Evolutionary conservation across 53 echinoderm and acorn worm genomes (phyloP).

Genomic region (Paracentrotus lividus): DNA sequence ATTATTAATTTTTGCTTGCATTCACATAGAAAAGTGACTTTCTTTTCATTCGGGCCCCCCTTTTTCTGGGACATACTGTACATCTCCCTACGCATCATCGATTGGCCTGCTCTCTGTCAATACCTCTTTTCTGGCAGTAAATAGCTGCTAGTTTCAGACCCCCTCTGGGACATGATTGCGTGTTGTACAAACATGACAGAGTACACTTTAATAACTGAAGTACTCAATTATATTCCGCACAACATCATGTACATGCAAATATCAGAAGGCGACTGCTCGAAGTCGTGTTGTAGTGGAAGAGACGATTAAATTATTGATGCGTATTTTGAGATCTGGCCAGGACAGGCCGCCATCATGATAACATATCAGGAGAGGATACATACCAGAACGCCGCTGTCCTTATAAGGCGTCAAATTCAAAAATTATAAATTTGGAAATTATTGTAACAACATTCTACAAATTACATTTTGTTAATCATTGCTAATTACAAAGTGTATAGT

Average conservation of each 20-base stretch:
- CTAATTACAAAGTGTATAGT: too few relatives aligned
- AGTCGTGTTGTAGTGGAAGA: not conserved
- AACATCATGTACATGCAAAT: conserved; percentile 1
- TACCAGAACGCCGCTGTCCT: not conserved
- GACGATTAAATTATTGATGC: conserved; percentile 29
- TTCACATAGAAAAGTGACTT: too few relatives aligned
- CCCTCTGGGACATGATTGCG: conserved; percentile 28
- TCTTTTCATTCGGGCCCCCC: too few relatives aligned
- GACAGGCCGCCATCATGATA: not conserved
- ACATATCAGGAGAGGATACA: not conserved
- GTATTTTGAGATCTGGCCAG: not conserved
- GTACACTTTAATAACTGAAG: conserved; percentile 55
- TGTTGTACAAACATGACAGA: conserved; percentile 22
- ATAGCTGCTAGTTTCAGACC: conserved; percentile 62
- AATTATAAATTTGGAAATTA: not conserved
- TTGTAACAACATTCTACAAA: not conserved
- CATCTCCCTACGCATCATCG: conserved; percentile 16
- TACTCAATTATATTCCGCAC: conserved; percentile 18
- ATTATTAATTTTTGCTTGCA: too few relatives aligned
- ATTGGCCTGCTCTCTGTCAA: conserved; percentile 27
- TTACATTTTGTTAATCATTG: not conserved
- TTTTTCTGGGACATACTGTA: too few relatives aligned
- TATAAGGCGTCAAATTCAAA: not conserved
- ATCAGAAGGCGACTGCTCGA: not conserved
- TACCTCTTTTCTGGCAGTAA: not conserved